Percentiles rank a stretch among this genome's conserved stretches.
phyloP scores from a whole-genome alignment of 2,888 invertebrate genomes.

The Eilema sororculum region DNA sequence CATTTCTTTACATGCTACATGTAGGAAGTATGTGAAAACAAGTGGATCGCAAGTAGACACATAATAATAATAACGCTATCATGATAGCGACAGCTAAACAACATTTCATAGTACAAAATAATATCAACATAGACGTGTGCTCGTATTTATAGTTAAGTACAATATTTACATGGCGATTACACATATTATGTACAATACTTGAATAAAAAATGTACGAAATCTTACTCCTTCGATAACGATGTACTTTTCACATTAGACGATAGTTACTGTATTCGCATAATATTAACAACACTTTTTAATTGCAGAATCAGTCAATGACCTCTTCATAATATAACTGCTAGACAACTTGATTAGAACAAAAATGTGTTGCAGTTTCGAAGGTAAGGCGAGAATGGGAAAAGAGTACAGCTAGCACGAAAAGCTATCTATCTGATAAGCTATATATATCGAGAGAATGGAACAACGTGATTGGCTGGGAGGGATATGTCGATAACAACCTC shows the following conservation, averaged over 20 bases:
- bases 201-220: slow-evolving; percentile 28
- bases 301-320: not conserved
- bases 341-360: not conserved
- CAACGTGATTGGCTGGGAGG: too few species aligned
- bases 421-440: too few species aligned
- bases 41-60: not conserved
- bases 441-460: too few species aligned
- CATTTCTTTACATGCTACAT: not conserved
- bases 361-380: too few species aligned
- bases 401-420: too few species aligned
- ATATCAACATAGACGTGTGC: slow-evolving; percentile 43
- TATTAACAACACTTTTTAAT: not conserved
- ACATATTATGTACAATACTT: slow-evolving; percentile 44
- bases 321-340: not conserved
- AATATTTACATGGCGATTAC: slow-evolving; percentile 61
- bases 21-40: not conserved
- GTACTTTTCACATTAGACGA: slow-evolving; percentile 6
- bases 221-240: slow-evolving; percentile 17
- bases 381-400: too few species aligned
- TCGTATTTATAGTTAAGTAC: slow-evolving; percentile 51
- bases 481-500: too few species aligned
- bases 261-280: not conserved
- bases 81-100: slow-evolving; percentile 55
- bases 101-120: slow-evolving; percentile 59
- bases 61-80: not conserved